phyloP scores from a whole-genome alignment of 1,140 invertebrate genomes.

The Zaprionus taronus region DNA sequence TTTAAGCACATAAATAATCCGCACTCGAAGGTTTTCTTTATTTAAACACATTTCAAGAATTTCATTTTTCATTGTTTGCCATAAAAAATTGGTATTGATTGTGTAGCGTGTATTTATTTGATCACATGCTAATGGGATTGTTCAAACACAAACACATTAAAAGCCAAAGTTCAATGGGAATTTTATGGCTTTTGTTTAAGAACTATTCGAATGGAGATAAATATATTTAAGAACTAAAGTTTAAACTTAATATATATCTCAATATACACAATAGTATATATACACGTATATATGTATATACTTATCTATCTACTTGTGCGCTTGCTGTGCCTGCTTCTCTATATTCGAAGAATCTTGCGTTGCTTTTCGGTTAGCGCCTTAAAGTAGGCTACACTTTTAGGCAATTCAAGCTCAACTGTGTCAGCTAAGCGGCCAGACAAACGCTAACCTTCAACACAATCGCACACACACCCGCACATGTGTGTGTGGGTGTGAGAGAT shows the following conservation, averaged over 20 bases:
- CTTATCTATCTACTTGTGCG: background rate
- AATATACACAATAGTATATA: background rate
- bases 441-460: constrained; percentile 40
- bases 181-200: too few relatives aligned
- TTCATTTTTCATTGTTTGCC: background rate
- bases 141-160: too few relatives aligned
- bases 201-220: too few relatives aligned
- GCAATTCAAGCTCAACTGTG: constrained; percentile 29
- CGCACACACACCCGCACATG: background rate
- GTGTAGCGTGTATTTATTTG: background rate
- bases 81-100: background rate
- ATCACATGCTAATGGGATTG: background rate
- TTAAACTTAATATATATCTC: too few relatives aligned
- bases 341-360: background rate
- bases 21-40: background rate
- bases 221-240: too few relatives aligned
- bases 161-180: too few relatives aligned
- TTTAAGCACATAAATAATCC: background rate
- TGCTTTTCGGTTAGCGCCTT: background rate
- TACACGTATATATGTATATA: background rate
- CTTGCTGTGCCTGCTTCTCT: background rate
- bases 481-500: constrained; percentile 12
- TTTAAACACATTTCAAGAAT: background rate
- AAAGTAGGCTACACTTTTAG: constrained; percentile 39
- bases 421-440: constrained; percentile 33